Percentiles rank a stretch among this genome's conserved stretches.
Evolutionary conservation across 1,140 invertebrate genomes (phyloP).

Genomic region (Brachystomella parvula): DNA sequence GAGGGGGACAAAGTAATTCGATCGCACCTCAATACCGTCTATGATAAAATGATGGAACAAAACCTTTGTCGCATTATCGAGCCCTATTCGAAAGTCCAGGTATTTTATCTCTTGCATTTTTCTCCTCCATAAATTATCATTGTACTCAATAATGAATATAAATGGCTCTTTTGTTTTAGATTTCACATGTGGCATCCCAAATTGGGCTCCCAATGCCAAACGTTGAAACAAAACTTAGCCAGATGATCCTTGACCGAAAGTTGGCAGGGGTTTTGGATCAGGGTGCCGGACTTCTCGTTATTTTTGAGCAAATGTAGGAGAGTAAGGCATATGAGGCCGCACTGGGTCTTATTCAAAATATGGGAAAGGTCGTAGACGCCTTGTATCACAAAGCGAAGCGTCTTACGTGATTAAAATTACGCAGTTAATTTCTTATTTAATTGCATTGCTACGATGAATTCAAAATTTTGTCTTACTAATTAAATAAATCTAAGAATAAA

Average conservation of each 20-base stretch:
- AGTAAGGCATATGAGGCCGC: conserved; percentile 97
- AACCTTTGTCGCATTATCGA: conserved; percentile 98
- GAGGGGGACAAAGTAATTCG: conserved; percentile 93
- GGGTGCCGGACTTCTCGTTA: conserved; percentile 91
- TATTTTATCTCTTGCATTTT: conserved; percentile 42
- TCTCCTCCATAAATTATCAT: not conserved
- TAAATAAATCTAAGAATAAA: no score
- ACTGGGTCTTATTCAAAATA: conserved; percentile 92
- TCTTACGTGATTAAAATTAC: conserved; percentile 62
- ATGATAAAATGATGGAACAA: conserved; percentile 98
- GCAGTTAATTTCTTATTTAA: not conserved
- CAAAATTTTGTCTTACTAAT: no score
- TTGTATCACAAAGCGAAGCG: conserved; percentile 98
- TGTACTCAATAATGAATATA: conserved; percentile 25
- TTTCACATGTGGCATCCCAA: conserved; percentile 68
- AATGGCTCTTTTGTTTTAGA: conserved; percentile 46
- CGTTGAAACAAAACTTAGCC: conserved; percentile 97
- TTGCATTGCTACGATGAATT: no score
- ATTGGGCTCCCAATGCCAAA: conserved; percentile 81
- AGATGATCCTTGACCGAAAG: conserved; percentile 99
- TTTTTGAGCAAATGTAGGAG: conserved; percentile 88
- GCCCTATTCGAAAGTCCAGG: conserved; percentile 94
- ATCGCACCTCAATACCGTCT: conserved; percentile 90
- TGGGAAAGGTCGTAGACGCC: conserved; percentile 98
- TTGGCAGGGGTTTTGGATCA: conserved; percentile 95